Evolutionary conservation across 2,888 invertebrate genomes (phyloP).

Genomic region (Myathropa florea): DNA sequence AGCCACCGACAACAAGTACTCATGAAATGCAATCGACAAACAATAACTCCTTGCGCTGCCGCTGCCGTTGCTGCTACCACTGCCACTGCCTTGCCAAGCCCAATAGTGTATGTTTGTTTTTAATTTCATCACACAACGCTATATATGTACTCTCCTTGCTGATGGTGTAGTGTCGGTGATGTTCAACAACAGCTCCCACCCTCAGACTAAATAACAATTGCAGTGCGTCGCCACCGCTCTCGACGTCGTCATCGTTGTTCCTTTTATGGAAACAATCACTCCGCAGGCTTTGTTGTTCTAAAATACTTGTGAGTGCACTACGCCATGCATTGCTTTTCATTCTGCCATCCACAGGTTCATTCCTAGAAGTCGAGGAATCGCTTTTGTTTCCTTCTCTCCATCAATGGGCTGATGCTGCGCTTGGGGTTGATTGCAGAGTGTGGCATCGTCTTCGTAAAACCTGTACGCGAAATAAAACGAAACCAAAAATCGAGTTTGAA

Average conservation of each 20-base stretch:
- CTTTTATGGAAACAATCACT: slow-evolving; percentile 42
- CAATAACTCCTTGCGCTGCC: slow-evolving; percentile 7
- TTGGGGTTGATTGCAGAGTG: too few species aligned
- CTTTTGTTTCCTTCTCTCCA: slow-evolving; percentile 5
- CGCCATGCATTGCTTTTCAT: slow-evolving; percentile 22
- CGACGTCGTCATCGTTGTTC: slow-evolving; percentile 11
- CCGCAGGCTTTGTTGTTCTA: slow-evolving; percentile 52
- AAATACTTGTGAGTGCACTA: slow-evolving; percentile 21
- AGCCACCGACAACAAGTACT: background rate
- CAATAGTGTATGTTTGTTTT: slow-evolving; percentile 53
- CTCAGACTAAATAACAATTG: slow-evolving; percentile 46
- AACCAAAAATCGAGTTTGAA: slow-evolving; percentile 22
- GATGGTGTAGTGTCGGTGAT: background rate
- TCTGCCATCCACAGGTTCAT: slow-evolving; percentile 35
- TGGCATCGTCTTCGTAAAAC: slow-evolving; percentile 25
- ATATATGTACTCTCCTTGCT: background rate
- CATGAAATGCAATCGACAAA: slow-evolving; percentile 42
- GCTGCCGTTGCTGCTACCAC: background rate
- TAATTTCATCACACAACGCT: slow-evolving; percentile 51
- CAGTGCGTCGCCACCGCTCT: slow-evolving; percentile 14
- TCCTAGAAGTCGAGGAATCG: slow-evolving; percentile 21
- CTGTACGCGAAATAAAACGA: background rate
- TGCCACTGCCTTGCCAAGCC: background rate
- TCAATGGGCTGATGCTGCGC: background rate
- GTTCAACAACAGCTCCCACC: slow-evolving; percentile 21